Base-by-base conservation (phyloP, 2,888 invertebrate genomes). In the Pilophorus perplexus region DNA sequence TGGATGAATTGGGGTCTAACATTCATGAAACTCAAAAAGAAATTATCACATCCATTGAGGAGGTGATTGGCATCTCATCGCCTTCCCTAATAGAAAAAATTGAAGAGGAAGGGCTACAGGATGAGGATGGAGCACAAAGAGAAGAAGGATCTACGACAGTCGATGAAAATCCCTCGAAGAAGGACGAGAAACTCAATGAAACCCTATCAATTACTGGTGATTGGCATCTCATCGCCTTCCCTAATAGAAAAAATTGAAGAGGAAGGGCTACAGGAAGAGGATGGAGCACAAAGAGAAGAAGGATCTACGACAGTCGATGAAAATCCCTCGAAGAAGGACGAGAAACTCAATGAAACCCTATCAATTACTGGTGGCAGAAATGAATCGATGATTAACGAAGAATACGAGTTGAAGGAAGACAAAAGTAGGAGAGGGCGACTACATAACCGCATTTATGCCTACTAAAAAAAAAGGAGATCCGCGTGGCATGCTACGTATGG, bases 21-120 rank as follows among this genome's bases (percentile, higher is more conserved):
- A 25, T 50, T 50, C 4, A 50, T 23, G 50, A 50, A 23, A 50
- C 50, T 3, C 50, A 27, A 50, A 2, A 12, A 50, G n/a, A 50
- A 25, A 50, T 12, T 23, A 8, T 50, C 23, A 25, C 14, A 20
- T 25, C 50, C 25, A 50, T 50, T 40, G 40, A 40, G 40, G 12
- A 40, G 12, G 40, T 40, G 12, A 40, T 40, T 40, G 40, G 40
- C 40, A 3, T 40, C 3, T 16, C 40, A 40, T 40, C 12, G 40
- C 12, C 40, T 12, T 40, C 40, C 40, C 40, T 40, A 12, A 40
- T 40, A 3, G 40, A 40, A 40, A 40, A 40, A 40, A 40, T 12
- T 3, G 40, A 40, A 4, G 40, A 40, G 12, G 40, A 40, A 40
- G 40, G 40, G 16, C 3, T 12, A 5, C 40, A 40, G 12, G 16